Conservation (phyloP, 2,888 invertebrate genomes). For the Ophion obscuratus region DNA sequence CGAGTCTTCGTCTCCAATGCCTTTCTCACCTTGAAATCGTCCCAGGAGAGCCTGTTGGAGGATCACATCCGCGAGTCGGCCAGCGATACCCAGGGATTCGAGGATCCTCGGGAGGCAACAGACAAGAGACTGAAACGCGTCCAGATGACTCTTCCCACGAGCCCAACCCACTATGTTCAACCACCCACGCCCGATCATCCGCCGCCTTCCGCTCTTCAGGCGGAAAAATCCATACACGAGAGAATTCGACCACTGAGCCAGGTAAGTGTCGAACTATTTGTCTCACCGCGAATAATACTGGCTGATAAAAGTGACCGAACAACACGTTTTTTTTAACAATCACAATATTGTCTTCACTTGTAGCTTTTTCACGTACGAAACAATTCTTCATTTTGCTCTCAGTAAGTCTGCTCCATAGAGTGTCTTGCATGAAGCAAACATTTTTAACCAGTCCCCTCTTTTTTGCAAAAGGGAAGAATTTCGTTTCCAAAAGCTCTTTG, state of each 20-base stretch:
- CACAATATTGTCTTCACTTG: too few relatives aligned
- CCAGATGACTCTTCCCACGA: slow-evolving; percentile 88
- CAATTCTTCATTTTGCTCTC: too few relatives aligned
- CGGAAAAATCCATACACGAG: slow-evolving; percentile 95
- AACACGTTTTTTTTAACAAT: too few relatives aligned
- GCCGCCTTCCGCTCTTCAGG: slow-evolving; percentile 95
- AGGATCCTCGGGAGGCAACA: slow-evolving; percentile 76
- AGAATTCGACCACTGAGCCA: slow-evolving; percentile 95
- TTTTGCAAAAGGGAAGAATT: too few relatives aligned
- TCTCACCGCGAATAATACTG: not conserved
- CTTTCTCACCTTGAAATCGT: slow-evolving; percentile 86
- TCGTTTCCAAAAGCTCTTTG: too few relatives aligned
- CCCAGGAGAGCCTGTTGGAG: slow-evolving; percentile 87
- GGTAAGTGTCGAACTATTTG: slow-evolving; percentile 86
- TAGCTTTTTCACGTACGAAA: too few relatives aligned
- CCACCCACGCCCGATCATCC: slow-evolving; percentile 98
- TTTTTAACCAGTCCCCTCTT: too few relatives aligned
- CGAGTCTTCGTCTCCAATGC: slow-evolving; percentile 86
- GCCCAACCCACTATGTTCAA: slow-evolving; percentile 95
- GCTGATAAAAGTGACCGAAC: too few relatives aligned
- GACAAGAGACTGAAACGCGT: slow-evolving; percentile 81
- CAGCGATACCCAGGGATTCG: slow-evolving; percentile 84
- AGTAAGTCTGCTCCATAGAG: too few relatives aligned
- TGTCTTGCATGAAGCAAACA: too few relatives aligned
- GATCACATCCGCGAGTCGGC: slow-evolving; percentile 85